phyloP scores from a whole-genome alignment of 2,888 invertebrate species.

The Hypena proboscidalis region DNA sequence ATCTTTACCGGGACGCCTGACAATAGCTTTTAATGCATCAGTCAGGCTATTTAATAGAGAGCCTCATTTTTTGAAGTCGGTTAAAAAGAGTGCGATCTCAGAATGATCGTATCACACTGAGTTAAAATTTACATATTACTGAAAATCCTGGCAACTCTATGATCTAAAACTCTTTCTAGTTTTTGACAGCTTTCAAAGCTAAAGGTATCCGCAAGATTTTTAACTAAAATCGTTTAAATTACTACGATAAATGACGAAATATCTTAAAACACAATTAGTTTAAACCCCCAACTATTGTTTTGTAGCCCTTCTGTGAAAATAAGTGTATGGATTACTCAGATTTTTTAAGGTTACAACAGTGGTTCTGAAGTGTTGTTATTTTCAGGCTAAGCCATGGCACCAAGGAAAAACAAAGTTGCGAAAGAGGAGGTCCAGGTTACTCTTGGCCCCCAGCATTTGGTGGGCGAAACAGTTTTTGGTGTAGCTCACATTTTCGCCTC shows the following conservation, averaged over 20 bases:
- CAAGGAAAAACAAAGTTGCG: conserved; percentile 98
- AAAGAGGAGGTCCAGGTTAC: conserved; percentile 99
- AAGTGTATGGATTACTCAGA: conserved; percentile 65
- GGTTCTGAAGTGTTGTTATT: conserved; percentile 73
- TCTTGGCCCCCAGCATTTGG: conserved; percentile 97
- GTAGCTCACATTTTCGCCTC: conserved; percentile 99
- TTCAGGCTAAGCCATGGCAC: conserved; percentile 92
- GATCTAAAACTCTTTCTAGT: conserved; percentile 63
- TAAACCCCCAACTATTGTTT: conserved; percentile 17
- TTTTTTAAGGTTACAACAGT: conserved; percentile 75
- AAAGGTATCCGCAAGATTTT: conserved; percentile 70
- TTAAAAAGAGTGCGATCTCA: too few species aligned
- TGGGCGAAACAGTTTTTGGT: conserved; percentile 99
- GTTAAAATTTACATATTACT: too few species aligned
- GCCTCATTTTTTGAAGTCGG: too few species aligned
- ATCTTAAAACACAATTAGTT: conserved; percentile 34
- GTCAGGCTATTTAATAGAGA: too few species aligned
- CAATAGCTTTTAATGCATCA: too few species aligned
- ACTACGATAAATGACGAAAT: conserved; percentile 51
- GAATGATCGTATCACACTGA: too few species aligned
- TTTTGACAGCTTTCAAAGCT: conserved; percentile 82
- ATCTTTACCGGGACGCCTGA: too few species aligned
- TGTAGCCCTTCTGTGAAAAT: conserved; percentile 31
- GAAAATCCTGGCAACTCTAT: conserved; percentile 27
- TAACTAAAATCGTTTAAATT: conserved; percentile 51